These are phyloP conservation scores for Schizopygopsis malacanthus DNA, from an alignment of 2,797 vertebrate species.

Conservation along the genomic window DNA sequence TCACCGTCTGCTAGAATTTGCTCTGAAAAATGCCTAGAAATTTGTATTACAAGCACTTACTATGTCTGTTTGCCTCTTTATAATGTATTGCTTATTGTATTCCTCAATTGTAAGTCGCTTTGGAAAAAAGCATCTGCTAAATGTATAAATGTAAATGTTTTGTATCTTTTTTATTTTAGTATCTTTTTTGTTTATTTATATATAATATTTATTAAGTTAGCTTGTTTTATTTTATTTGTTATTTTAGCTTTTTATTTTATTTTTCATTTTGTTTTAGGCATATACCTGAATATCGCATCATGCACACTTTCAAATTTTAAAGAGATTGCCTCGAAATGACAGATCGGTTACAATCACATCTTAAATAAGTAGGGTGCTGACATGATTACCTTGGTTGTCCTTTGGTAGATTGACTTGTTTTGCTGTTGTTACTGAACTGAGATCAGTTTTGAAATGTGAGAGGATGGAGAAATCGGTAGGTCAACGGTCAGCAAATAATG, in stretches of 20 bases:
- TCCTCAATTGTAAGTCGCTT: too few species aligned
- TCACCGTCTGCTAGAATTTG: too few species aligned
- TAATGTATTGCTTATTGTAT: too few species aligned
- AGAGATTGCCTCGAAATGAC: slow-evolving; percentile 1
- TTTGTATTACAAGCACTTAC: too few species aligned
- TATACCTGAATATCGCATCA: not conserved
- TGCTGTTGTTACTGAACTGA: not conserved
- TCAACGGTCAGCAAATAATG: not conserved
- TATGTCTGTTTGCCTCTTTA: too few species aligned
- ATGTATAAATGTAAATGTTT: too few species aligned
- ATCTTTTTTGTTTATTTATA: too few species aligned
- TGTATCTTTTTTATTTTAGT: too few species aligned
- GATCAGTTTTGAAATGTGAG: slow-evolving; percentile 5
- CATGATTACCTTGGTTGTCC: slow-evolving; percentile 37
- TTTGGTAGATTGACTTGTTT: not conserved
- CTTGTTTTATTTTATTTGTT: not conserved
- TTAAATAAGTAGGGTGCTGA: slow-evolving; percentile 11
- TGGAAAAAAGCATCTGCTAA: too few species aligned
- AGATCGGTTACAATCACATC: slow-evolving; percentile 9
- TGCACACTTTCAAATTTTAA: not conserved
- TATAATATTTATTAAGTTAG: not conserved
- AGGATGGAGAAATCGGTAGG: not conserved
- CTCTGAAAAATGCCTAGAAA: too few species aligned
- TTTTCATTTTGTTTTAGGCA: not conserved
- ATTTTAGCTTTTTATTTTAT: not conserved